Base-by-base conservation (phyloP, 2,888 invertebrate species). In the Leucophenga montana region DNA sequence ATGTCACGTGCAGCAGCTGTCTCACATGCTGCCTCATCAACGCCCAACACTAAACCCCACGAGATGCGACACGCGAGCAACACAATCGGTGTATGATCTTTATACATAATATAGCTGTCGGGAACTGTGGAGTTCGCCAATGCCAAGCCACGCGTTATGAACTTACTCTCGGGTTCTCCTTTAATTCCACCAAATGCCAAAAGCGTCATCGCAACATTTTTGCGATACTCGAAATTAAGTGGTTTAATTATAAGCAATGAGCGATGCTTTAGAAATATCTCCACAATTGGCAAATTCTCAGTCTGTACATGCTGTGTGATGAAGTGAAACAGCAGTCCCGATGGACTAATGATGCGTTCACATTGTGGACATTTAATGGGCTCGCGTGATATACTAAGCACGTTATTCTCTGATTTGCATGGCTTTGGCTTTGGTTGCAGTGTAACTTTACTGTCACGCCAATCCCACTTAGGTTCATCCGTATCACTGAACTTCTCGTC, bases 351-450 rank as follows among this genome's bases (percentile, higher is more conserved):
- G 2, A 33, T 16, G 3, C 2, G 6, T 5, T 4, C 16, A 20
- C 67, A 68, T 5, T 68, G 48, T 13, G 67, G 67, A 8, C 67
- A 68, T 1, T 3, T 0, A 8, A 68, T 50, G 3, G 67, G 67
- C 1, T 16, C 27, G 3, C 20, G 50, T 13, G 50, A 61, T n/a
- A 68, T 68, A 5, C 61, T 39, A 3, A 13, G 0, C 8, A 67
- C 16, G 48, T 2, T 46, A n/a, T 44, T 54, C 11, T 54, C 56
- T 6, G 2, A 3, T 27, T 4, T 27, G 2, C 9, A 14, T 4
- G 33, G 59, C 9, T 33, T 16, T 5, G 9, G 18, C 4, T 20
- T 16, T 20, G 5, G 22, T 0, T 13, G 11, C 22, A 22, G 1
- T 6, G 56, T 56, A 1, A 16, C 39, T n/a, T 16, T n/a, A 11